phyloP scores from a whole-genome alignment of 2,113 vertebrate genomes.

The Sebastes schlegelii region DNA sequence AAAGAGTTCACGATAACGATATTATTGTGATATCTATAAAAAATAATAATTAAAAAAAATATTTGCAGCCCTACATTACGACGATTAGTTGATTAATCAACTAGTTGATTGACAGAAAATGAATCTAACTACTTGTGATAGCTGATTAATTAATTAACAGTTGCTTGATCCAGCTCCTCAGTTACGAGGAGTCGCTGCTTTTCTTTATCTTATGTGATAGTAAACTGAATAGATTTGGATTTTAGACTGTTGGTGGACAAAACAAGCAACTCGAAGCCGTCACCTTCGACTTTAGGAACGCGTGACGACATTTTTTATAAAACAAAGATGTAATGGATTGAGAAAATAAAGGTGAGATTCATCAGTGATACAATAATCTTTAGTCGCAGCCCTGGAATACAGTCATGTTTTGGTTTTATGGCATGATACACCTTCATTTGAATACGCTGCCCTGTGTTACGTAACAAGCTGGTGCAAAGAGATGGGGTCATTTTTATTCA shows the following conservation, averaged over 20 bases:
- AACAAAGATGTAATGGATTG: neutral
- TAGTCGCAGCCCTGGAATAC: too few species aligned
- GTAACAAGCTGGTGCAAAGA: conserved; percentile 20
- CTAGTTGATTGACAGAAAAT: too few species aligned
- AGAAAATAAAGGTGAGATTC: neutral
- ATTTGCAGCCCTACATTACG: too few species aligned
- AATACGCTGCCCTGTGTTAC: conserved; percentile 8
- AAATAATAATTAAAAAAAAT: too few species aligned
- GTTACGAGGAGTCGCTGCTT: neutral
- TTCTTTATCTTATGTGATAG: neutral
- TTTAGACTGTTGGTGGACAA: neutral
- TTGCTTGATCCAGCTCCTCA: too few species aligned
- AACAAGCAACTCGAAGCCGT: neutral
- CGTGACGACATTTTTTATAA: too few species aligned
- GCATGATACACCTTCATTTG: neutral
- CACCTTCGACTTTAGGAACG: neutral
- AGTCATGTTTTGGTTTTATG: neutral
- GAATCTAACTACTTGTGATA: too few species aligned
- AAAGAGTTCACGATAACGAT: too few species aligned
- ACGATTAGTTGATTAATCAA: neutral
- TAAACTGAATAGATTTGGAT: neutral
- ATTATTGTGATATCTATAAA: too few species aligned
- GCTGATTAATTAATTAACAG: too few species aligned
- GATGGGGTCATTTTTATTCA: conserved; percentile 18
- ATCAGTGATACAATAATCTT: too few species aligned